phyloP scores from a whole-genome alignment of 2,797 vertebrate species.

The Corythornis leucogaster region DNA sequence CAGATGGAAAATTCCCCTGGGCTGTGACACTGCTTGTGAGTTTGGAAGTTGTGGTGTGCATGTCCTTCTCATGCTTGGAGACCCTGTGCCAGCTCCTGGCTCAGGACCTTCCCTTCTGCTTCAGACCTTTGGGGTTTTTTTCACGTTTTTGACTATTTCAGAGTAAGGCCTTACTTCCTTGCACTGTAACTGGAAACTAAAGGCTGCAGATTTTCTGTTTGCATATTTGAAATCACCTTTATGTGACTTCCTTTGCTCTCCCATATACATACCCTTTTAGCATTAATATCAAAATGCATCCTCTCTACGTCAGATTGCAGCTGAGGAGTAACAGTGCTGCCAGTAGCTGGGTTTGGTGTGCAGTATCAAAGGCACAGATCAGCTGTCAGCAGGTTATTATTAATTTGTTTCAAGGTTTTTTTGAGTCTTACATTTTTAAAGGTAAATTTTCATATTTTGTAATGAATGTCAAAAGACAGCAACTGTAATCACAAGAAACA shows the following conservation, averaged over 20 bases:
- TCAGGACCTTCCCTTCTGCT: neutral
- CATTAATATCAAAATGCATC: neutral
- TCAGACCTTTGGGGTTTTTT: neutral
- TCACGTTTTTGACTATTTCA: neutral
- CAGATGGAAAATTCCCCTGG: neutral
- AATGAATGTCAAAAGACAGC: neutral
- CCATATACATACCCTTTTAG: neutral
- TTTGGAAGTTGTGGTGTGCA: neutral
- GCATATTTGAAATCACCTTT: rapidly evolving
- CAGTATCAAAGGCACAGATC: neutral
- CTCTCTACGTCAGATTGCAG: neutral
- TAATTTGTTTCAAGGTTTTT: neutral
- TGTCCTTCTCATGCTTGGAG: neutral
- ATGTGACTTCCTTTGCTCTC: neutral
- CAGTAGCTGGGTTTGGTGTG: neutral
- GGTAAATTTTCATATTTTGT: neutral
- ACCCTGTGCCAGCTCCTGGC: neutral
- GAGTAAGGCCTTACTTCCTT: neutral
- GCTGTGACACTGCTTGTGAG: neutral
- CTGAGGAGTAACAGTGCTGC: neutral
- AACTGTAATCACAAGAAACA: neutral
- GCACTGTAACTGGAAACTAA: neutral
- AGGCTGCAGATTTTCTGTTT: neutral
- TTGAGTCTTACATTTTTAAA: neutral
- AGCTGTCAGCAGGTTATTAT: neutral